Base-by-base conservation (phyloP, 2,888 invertebrate genomes). In the Teleogryllus oceanicus region DNA sequence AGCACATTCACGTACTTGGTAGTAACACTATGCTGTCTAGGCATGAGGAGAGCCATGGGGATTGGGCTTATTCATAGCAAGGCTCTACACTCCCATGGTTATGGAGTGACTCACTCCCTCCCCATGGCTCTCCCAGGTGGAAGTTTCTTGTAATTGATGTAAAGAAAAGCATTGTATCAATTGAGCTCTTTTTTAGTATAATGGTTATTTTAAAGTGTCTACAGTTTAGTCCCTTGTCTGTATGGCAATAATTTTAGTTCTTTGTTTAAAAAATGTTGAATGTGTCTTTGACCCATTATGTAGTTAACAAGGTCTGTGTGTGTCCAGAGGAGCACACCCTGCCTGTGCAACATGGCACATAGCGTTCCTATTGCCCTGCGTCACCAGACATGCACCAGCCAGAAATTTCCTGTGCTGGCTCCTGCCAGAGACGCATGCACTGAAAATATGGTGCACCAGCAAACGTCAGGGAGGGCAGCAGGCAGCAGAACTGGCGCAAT, bases 1-100 rank as follows among this genome's bases (percentile, higher is more conserved):
- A 62, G 62, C 62, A 62, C 62, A 62, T 62, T 62, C 62, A 62
- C n/a, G 62, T 62, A 62, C 62, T 62, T 62, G 62, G 62, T 62
- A 62, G 62, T 62, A 62, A 62, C 62, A 62, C 62, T 18, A 62
- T 62, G 37, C 37, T 37, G 62, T 62, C 13, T 62, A 62, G n/a
- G 62, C 16, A 62, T 37, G 37, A 62, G 62, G 62, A 62, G 62
- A n/a, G 62, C n/a, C 62, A 37, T 62, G 62, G 16, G n/a, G 62
- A 16, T n/a, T 62, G n/a, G 62, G n/a, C 13, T n/a, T 18, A 62
- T 62, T 37, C 37, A 37, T 37, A 37, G 37, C 37, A 37, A 37
- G 37, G 37, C 37, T 37, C 37, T 5, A 37, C 8, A 1, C 37
- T 37, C 37, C 37, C 37, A 37, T 37, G 37, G 37, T 37, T 37